Conservation (phyloP, 2,113 vertebrate genomes). For the Lates calcarifer region DNA sequence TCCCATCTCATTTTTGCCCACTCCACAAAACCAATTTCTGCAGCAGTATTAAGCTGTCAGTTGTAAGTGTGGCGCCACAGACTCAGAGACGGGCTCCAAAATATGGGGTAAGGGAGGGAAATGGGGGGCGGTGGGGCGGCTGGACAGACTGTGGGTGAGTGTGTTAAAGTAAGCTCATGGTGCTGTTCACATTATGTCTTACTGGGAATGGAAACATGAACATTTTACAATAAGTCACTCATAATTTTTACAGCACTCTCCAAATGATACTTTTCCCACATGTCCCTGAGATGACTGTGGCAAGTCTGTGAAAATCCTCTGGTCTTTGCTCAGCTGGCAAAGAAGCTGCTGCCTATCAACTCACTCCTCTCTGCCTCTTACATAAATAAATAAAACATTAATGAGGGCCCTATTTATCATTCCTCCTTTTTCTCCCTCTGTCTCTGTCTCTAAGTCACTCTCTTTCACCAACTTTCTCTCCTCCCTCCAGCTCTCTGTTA, state of each 20-base stretch:
- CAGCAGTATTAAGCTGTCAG: constrained; percentile 79
- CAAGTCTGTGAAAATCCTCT: constrained; percentile 43
- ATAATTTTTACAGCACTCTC: constrained; percentile 63
- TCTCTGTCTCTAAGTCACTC: neutral
- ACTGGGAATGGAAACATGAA: constrained; percentile 75
- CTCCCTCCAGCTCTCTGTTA: constrained; percentile 15
- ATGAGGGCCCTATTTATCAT: constrained; percentile 58
- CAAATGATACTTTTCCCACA: constrained; percentile 78
- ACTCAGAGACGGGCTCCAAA: constrained; percentile 68
- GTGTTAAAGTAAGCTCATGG: constrained; percentile 66
- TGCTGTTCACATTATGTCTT: constrained; percentile 56
- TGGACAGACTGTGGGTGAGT: constrained; percentile 53
- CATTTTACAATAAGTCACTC: constrained; percentile 71
- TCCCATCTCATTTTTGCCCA: constrained; percentile 64
- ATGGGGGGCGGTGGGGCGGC: constrained; percentile 4
- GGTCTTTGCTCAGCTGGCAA: constrained; percentile 53
- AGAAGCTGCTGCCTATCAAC: constrained; percentile 51
- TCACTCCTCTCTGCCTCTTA: constrained; percentile 48
- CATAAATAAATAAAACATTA: constrained; percentile 73
- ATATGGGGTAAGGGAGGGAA: constrained; percentile 43
- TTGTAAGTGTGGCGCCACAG: constrained; percentile 79
- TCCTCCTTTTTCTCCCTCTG: neutral
- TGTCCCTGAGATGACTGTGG: constrained; percentile 59
- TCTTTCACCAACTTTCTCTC: constrained; percentile 28
- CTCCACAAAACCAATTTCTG: constrained; percentile 75